Evolutionary conservation across 2,113 vertebrate species (phyloP).

Genomic region (Oreochromis niloticus): DNA sequence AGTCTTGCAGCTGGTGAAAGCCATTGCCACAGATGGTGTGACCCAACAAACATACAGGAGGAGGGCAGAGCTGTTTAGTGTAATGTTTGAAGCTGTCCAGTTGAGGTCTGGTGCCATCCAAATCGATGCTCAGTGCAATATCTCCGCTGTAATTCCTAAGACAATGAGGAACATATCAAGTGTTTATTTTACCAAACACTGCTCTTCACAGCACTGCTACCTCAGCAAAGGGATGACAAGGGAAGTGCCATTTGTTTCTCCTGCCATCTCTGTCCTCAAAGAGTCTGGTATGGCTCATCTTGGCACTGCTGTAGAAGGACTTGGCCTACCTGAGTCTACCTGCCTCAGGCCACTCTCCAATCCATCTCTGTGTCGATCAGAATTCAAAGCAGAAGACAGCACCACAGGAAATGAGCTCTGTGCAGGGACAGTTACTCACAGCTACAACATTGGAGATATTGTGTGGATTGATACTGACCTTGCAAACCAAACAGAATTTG

Average conservation of each 20-base stretch:
- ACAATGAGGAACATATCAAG: no score
- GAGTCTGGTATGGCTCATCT: accelerated
- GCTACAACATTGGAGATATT: no score
- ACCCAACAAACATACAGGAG: accelerated
- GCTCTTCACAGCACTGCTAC: not conserved
- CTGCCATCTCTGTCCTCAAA: not conserved
- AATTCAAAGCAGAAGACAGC: accelerated
- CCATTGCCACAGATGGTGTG: no score
- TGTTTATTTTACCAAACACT: not conserved
- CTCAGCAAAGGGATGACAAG: not conserved
- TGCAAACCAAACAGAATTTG: no score
- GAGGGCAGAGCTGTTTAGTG: no score
- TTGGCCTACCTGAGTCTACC: accelerated
- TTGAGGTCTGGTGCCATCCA: no score
- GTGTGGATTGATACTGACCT: no score
- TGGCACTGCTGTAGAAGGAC: not conserved
- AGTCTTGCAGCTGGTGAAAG: no score
- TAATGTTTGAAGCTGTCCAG: accelerated
- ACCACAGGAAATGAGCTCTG: not conserved
- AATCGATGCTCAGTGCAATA: no score
- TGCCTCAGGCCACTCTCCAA: not conserved
- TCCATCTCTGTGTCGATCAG: not conserved
- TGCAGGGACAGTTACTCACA: not conserved
- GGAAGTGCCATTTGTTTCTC: accelerated
- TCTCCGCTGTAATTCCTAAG: no score